Evolutionary conservation across 2,888 invertebrate genomes (phyloP), one percentile per base, ranked within the genome.

Genomic region (Dorcus parallelipipedus): DNA sequence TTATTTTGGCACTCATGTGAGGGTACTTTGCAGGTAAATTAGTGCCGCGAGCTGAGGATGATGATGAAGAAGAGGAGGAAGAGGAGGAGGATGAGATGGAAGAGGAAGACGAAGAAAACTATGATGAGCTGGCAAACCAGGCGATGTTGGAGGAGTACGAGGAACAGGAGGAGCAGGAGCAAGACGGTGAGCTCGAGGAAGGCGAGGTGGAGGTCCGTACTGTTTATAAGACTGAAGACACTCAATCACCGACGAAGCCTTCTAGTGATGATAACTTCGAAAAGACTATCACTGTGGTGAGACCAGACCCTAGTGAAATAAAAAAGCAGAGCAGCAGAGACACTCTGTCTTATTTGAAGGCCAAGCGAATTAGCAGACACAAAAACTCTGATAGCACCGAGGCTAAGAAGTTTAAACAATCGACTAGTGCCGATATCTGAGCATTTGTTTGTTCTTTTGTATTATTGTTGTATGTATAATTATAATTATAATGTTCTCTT

Each of bases 21-120:
- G 42, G 6, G 6, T 6, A 9, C 23, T 23, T 74, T 75, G 10
- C 66, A 85, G 85, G 85, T 70, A 84, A 85, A 76, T 73, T 87
- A 66, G 76, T 87, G 72, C 75, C 56, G 9, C 58, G 58, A 33
- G 8, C 54, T 41, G 64, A 67, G 45, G 62, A 63, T 43, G 64
- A 67, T 54, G 67, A 65, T 9, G 67, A 64, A 38, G 60, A 61
- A 10, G 63, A 56, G n/a, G 51, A 59, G 9, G 63, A 60, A 14
- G 68, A 69, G 5, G 67, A 67, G 6, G 70, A 69, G 10, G 69
- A 69, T 5, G 69, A 69, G 9, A 67, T 70, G 54, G 69, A 47
- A 20, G 69, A 68, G 23, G 69, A 71, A 7, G 71, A 71, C 48
- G 73, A 62, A 26, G 40, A 50, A 23, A 14, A 43, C 9, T 45